Evolutionary conservation across 2,797 vertebrate genomes (phyloP).

Genomic region (Epinephelus coioides): DNA sequence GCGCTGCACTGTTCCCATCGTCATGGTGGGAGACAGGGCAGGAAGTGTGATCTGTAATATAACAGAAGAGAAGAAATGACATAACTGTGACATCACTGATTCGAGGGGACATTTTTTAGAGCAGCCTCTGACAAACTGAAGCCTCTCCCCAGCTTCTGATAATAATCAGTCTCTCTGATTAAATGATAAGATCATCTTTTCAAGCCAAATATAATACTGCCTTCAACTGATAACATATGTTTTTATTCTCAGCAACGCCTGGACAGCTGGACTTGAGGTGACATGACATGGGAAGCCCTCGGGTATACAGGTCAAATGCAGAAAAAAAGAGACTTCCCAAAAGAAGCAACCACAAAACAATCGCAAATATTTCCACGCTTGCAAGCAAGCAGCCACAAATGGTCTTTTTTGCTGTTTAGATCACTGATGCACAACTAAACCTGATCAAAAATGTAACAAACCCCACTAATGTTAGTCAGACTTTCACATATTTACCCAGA

Average conservation of each 20-base stretch:
- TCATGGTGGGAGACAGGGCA: conserved; percentile 98
- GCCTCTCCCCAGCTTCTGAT: no score
- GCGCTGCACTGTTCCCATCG: conserved; percentile 97
- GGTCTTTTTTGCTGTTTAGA: neutral
- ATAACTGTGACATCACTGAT: neutral
- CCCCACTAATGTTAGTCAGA: no score
- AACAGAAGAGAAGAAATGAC: neutral
- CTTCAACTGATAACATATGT: neutral
- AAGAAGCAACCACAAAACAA: neutral
- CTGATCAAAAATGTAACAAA: no score
- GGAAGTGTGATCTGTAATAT: conserved; percentile 90
- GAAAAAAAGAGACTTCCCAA: neutral
- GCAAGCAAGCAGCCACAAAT: neutral
- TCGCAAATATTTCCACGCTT: neutral
- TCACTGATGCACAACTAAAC: neutral
- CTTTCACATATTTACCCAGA: no score
- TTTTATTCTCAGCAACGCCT: neutral
- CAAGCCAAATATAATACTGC: neutral
- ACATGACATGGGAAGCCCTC: neutral
- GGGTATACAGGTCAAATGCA: neutral
- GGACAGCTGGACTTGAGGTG: neutral
- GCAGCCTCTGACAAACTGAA: neutral
- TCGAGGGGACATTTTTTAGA: neutral
- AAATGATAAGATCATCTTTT: neutral
- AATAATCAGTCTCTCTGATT: neutral